Conservation (phyloP, 2,113 vertebrate species). For the Albula glossodonta region DNA sequence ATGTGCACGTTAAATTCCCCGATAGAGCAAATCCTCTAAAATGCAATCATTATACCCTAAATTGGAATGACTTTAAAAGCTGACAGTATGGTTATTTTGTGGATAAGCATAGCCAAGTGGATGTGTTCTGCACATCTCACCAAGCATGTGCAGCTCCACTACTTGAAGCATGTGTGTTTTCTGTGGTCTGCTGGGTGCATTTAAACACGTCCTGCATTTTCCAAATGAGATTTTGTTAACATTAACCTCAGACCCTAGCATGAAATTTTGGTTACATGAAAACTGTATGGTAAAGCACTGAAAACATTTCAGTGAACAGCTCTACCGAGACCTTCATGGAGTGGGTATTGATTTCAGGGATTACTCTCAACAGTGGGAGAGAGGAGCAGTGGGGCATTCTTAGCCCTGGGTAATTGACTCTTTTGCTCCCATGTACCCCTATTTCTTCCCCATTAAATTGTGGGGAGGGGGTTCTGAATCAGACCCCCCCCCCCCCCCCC, state of each 20-base stretch:
- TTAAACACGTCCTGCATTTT: no score
- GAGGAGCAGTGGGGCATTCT: neutral
- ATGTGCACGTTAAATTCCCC: neutral
- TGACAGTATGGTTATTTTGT: neutral
- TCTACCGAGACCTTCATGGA: neutral
- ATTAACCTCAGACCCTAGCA: neutral
- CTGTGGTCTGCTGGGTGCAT: neutral
- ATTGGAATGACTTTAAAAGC: neutral
- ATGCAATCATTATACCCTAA: no score
- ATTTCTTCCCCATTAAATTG: neutral
- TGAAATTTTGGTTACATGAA: neutral
- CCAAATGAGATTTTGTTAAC: neutral
- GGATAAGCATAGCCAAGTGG: neutral
- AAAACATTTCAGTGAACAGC: neutral
- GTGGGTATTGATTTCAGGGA: slow-evolving; percentile 1
- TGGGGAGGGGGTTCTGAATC: neutral
- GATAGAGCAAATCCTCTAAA: neutral
- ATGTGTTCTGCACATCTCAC: neutral
- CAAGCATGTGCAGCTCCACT: neutral
- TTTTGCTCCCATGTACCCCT: neutral
- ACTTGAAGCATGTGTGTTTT: neutral
- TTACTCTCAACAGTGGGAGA: neutral
- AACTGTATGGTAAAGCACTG: neutral
- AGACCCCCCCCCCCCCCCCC: neutral
- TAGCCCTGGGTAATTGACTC: neutral